phyloP scores from a whole-genome alignment of 2,888 invertebrate genomes.

The Exephanes ischioxanthus region DNA sequence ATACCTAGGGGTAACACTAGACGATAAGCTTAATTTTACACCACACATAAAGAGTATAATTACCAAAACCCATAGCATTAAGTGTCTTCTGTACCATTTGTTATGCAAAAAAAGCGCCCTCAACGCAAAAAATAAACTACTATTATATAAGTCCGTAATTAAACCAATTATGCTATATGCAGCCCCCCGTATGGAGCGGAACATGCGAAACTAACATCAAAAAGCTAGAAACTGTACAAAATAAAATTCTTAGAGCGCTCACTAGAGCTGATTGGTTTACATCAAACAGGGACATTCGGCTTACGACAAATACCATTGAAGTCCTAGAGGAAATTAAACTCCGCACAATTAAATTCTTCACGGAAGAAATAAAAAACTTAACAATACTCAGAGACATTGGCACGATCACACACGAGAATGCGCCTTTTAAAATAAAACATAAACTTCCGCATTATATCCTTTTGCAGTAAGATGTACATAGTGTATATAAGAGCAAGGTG shows the following conservation, averaged over 20 bases:
- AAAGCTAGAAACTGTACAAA: constrained; percentile 7
- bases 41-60: constrained; percentile 58
- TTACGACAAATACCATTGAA: no score
- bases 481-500: not conserved
- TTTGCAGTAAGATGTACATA: not conserved
- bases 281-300: no score
- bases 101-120: constrained; percentile 31
- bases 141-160: constrained; percentile 33
- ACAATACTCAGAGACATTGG: not conserved
- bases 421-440: constrained; percentile 12
- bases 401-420: not conserved
- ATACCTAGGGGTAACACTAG: constrained; percentile 72
- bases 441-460: not conserved
- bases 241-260: constrained; percentile 29
- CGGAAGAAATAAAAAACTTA: not conserved
- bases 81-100: constrained; percentile 11
- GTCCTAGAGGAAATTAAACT: no score
- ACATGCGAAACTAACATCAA: not conserved
- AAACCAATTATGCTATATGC: constrained; percentile 34
- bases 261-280: not conserved
- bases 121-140: not conserved
- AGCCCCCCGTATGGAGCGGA: constrained; percentile 27
- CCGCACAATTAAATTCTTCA: constrained; percentile 8
- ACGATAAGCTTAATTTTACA: constrained; percentile 66
- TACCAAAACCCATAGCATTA: not conserved